Evolutionary conservation across 2,888 invertebrate genomes (phyloP).

Genomic region (Oligia strigilis): DNA sequence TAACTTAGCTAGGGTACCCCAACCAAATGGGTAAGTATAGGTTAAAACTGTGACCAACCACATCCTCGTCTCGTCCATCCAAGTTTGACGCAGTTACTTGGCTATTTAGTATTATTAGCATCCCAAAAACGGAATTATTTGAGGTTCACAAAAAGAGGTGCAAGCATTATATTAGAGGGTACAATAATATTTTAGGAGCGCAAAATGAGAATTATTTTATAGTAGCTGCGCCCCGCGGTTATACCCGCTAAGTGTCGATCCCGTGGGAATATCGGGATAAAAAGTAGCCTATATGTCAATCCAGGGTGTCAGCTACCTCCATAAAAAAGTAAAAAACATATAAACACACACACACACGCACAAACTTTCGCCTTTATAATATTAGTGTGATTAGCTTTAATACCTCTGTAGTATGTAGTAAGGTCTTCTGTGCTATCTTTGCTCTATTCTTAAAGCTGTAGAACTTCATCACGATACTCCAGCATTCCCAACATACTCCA

Average conservation of each 20-base stretch:
- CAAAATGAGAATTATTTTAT: not conserved
- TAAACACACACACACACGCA: too few relatives aligned
- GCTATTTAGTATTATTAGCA: not conserved
- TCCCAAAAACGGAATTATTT: not conserved
- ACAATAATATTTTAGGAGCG: not conserved
- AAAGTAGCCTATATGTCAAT: too few relatives aligned
- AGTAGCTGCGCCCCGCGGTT: too few relatives aligned
- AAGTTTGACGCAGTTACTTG: not conserved
- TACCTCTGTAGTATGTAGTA: conserved; percentile 47
- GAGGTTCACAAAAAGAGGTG: not conserved
- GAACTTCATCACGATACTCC: conserved; percentile 68
- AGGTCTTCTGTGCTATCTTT: conserved; percentile 60
- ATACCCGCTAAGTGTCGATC: too few relatives aligned
- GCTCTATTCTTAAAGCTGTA: conserved; percentile 70
- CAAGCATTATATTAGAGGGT: not conserved
- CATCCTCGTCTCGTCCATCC: not conserved
- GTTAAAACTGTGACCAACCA: not conserved
- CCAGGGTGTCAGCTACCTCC: too few relatives aligned
- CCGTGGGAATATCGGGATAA: too few relatives aligned
- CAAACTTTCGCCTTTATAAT: too few relatives aligned
- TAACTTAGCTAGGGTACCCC: not conserved
- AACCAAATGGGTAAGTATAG: not conserved
- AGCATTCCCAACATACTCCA: conserved; percentile 78
- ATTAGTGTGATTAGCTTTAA: not conserved
- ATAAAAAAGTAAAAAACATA: too few relatives aligned